Evolutionary conservation across 2,113 vertebrate genomes (phyloP).

Genomic region (Xiphophorus maculatus): DNA sequence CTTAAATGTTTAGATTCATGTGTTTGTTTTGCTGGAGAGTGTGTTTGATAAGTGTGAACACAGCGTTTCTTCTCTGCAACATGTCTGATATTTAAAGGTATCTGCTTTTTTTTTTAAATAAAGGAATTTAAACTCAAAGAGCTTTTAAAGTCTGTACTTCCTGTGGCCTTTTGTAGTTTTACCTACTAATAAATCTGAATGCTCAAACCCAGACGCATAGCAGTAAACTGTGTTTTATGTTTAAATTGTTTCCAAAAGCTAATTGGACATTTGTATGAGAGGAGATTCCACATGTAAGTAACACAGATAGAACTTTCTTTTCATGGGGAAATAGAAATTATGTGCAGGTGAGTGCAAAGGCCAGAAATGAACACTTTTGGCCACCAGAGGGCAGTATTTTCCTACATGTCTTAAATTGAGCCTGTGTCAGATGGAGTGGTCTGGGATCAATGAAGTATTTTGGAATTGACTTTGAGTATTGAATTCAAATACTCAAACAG

Average conservation of each 20-base stretch:
- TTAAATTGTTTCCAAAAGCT: not conserved
- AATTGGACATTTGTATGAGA: not conserved
- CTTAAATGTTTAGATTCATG: not conserved
- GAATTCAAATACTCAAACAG: no score
- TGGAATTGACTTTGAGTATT: no score
- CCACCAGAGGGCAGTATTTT: not conserved
- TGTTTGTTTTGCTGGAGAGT: not conserved
- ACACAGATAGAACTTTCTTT: not conserved
- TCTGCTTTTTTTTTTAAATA: constrained; percentile 44
- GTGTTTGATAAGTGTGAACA: constrained; percentile 22
- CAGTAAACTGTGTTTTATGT: no score
- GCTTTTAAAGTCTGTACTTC: not conserved
- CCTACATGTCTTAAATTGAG: not conserved
- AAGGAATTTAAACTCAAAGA: constrained; percentile 46
- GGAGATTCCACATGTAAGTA: not conserved
- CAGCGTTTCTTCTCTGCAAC: constrained; percentile 34
- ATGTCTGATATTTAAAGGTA: constrained; percentile 58
- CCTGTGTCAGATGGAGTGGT: not conserved
- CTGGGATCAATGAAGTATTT: no score
- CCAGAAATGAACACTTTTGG: not conserved
- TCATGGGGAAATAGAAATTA: not conserved
- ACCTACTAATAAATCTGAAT: no score
- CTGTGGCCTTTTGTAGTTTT: not conserved
- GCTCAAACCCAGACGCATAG: no score
- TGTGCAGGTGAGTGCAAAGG: no score